Base-by-base conservation (phyloP, 2,888 invertebrate species). In the Dilophus febrilis region DNA sequence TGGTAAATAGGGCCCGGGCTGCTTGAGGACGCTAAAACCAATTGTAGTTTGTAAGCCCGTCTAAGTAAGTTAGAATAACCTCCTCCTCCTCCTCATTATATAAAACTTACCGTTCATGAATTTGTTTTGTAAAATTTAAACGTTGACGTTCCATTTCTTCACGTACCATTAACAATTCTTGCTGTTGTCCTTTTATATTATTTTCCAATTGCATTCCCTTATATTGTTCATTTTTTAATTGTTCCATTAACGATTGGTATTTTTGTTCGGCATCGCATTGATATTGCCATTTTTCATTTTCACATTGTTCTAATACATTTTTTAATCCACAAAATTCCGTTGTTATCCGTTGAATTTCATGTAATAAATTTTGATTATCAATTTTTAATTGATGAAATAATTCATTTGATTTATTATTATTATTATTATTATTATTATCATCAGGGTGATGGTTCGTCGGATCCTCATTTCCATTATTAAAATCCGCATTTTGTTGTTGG, bases 371-470 rank as follows among this genome's bases (percentile, higher is more conserved):
- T 27, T 51, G 46, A n/a, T n/a, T n/a, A n/a, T n/a, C n/a, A n/a
- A n/a, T n/a, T n/a, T n/a, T n/a, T n/a, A n/a, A n/a, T n/a, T n/a
- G n/a, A n/a, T n/a, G n/a, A n/a, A n/a, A n/a, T 36, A 56, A 47
- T 46, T 57, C 56, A 35, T 57, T 56, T 35, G 65, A 68, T 1
- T 77, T 48, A 37, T 74, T 69, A 1, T 77, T 48, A 37, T 74
- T 69, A 47, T 72, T 70, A 8, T 74, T 57, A 59, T 80, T 78
- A 37, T 71, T 57, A 57, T 14, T 22, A 17, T 38, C 27, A 10
- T 18, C 18, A 26, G 16, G 36, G 12, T 12, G 16, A 16, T 29
- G 14, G 4, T 16, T 19, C 12, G 13, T 19, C 2, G 36, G 18
- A 8, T 18, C 36, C 31, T 36, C 36, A 30, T 13, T 22, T 3